Percentiles rank a stretch among this genome's conserved stretches.
phyloP scores from a whole-genome alignment of 1,140 invertebrate species.

The Cecropterus lyciades region DNA sequence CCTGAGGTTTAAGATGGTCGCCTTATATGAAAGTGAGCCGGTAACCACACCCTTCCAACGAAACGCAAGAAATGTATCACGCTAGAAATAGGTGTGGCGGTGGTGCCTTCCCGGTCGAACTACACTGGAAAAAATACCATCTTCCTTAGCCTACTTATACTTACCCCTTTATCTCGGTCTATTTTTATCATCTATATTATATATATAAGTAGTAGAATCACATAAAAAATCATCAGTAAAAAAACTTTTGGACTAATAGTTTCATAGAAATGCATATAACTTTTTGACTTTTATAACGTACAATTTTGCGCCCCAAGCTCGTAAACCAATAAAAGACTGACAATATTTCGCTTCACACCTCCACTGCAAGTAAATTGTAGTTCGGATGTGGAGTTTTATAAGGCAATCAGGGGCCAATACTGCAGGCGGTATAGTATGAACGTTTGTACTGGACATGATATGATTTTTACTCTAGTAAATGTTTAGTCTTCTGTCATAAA shows the following conservation, averaged over 20 bases:
- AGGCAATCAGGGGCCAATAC: slow-evolving; percentile 17
- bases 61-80: no score
- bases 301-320: slow-evolving; percentile 10
- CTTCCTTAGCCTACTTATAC: no score
- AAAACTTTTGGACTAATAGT: not conserved
- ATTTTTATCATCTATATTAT: no score
- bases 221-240: no score
- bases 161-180: no score
- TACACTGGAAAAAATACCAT: no score
- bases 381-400: slow-evolving; percentile 26
- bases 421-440: slow-evolving; percentile 1
- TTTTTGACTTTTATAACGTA: slow-evolving; percentile 1
- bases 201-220: no score
- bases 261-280: not conserved
- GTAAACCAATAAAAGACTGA: slow-evolving; percentile 26
- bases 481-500: not conserved
- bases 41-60: no score
- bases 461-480: not conserved
- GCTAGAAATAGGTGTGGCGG: no score
- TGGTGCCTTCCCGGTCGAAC: no score
- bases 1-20: no score
- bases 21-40: no score
- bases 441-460: not conserved
- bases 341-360: slow-evolving; percentile 30
- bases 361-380: slow-evolving; percentile 25